Conservation (phyloP, 2,888 invertebrate genomes). For the Drosophila macrospina region DNA sequence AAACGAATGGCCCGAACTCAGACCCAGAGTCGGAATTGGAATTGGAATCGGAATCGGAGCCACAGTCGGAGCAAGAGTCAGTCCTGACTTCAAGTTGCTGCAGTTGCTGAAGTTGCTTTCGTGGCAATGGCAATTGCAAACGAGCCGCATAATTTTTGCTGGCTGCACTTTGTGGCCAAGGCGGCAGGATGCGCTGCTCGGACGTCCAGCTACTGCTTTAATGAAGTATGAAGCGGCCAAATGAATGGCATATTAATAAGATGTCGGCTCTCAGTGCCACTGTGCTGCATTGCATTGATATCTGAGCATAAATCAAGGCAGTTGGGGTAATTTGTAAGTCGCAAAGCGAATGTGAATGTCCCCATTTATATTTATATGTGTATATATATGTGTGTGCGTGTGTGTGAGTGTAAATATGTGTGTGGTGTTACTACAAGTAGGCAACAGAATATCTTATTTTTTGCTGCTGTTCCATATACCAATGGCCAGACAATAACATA, state of each 20-base stretch:
- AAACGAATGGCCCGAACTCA: constrained; percentile 71
- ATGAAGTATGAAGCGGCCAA: constrained; percentile 78
- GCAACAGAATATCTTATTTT: constrained; percentile 20
- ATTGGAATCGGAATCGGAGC: constrained; percentile 10
- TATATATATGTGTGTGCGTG: not conserved
- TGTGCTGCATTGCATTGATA: constrained; percentile 61
- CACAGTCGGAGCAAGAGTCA: constrained; percentile 12
- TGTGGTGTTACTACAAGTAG: constrained; percentile 22
- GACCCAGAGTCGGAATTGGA: constrained; percentile 11
- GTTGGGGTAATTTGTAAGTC: constrained; percentile 71
- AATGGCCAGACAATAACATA: constrained; percentile 68
- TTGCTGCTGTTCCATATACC: constrained; percentile 21
- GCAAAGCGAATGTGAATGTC: constrained; percentile 27
- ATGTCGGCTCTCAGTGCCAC: constrained; percentile 67
- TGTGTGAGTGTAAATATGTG: constrained; percentile 11
- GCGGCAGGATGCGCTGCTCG: constrained; percentile 53
- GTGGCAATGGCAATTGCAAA: constrained; percentile 64
- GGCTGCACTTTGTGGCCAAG: constrained; percentile 77
- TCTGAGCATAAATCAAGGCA: constrained; percentile 73
- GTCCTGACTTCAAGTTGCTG: constrained; percentile 1
- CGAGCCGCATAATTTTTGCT: constrained; percentile 80
- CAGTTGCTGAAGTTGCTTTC: constrained; percentile 24
- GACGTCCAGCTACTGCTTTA: constrained; percentile 64
- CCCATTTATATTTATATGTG: not conserved
- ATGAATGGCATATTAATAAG: constrained; percentile 81